These are phyloP conservation scores for Cyrtodaria siliqua DNA, from an alignment of 2,888 invertebrate species.

Conservation along the genomic window DNA sequence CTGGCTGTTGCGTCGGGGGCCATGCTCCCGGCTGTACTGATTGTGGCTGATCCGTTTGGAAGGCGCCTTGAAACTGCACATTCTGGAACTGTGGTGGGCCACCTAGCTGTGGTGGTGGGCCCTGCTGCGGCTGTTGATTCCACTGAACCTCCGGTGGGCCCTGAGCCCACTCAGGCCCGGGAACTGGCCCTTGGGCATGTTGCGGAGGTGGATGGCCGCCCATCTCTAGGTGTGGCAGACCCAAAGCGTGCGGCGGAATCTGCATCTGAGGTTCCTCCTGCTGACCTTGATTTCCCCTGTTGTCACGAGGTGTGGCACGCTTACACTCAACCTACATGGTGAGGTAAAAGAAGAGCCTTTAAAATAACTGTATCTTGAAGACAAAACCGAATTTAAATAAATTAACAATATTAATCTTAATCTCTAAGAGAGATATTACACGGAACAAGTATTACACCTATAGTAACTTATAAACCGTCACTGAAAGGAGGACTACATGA, in stretches of 20 bases:
- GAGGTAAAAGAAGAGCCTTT: not conserved
- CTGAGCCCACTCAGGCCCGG: constrained; percentile 24
- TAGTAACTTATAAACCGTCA: too few species aligned
- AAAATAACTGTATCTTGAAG: not conserved
- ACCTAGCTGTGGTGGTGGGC: constrained; percentile 28
- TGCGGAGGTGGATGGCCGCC: constrained; percentile 24
- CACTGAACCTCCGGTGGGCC: constrained; percentile 34
- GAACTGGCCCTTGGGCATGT: constrained; percentile 18
- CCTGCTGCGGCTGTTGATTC: constrained; percentile 17
- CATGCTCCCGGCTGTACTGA: constrained; percentile 35
- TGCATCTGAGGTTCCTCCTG: constrained; percentile 26
- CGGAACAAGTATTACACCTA: too few species aligned
- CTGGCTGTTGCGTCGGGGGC: constrained; percentile 47
- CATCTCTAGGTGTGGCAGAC: constrained; percentile 20
- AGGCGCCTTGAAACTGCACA: constrained; percentile 31
- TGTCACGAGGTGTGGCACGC: constrained; percentile 68
- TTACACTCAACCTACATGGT: constrained; percentile 73
- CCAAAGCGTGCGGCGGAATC: constrained; percentile 7
- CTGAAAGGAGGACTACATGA: too few species aligned
- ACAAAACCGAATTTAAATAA: not conserved
- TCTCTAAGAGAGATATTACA: too few species aligned
- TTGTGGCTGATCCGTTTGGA: constrained; percentile 34
- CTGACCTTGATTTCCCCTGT: constrained; percentile 14
- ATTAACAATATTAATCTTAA: too few species aligned
- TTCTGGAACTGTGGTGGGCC: constrained; percentile 38